Percentiles rank a stretch among this genome's conserved stretches.
Conservation (phyloP, 2,113 vertebrate genomes). For the Cephalophus harveyi region DNA sequence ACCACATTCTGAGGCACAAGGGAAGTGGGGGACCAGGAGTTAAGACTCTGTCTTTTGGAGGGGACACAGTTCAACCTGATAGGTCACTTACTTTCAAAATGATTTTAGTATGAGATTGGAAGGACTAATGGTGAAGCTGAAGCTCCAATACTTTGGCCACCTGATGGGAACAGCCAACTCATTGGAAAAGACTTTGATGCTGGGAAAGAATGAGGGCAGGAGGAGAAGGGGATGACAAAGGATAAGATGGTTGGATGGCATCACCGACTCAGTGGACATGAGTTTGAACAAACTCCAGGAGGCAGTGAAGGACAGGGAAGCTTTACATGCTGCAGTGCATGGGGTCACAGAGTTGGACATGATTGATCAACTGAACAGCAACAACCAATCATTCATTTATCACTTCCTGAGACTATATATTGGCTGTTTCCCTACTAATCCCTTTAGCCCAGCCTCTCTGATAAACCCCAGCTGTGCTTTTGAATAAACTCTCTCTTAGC, state of each 20-base stretch:
- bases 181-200: background rate
- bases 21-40: accelerated
- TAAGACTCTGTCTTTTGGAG: background rate
- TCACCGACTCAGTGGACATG: background rate
- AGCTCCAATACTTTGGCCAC: background rate
- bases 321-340: background rate
- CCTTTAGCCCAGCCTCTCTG: background rate
- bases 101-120: background rate
- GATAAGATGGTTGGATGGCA: background rate
- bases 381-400: background rate
- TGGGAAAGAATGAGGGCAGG: background rate
- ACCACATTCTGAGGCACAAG: background rate
- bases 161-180: background rate
- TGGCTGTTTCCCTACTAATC: background rate
- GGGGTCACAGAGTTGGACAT: background rate
- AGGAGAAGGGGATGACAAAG: background rate
- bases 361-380: background rate
- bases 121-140: background rate
- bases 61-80: background rate
- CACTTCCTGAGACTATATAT: background rate
- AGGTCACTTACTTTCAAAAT: background rate
- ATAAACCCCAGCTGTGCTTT: background rate
- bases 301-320: background rate
- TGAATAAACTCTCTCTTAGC: background rate
- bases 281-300: background rate